Conservation (phyloP, 2,888 invertebrate species). For the Papilio gigon region DNA sequence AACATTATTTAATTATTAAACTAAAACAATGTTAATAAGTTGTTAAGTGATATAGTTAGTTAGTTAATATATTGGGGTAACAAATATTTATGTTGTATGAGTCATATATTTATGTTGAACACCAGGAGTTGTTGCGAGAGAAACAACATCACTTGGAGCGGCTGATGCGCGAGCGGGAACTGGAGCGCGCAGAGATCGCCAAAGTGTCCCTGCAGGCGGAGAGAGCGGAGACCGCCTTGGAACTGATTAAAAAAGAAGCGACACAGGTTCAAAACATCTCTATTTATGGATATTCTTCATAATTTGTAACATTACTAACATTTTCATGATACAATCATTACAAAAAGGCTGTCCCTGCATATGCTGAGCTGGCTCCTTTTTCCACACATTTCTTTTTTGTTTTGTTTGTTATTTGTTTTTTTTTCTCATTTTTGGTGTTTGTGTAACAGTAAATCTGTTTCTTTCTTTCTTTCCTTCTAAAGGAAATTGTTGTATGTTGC, state of each 20-base stretch:
- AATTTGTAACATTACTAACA: neutral
- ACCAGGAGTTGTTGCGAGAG: conserved; percentile 93
- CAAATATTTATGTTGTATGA: neutral
- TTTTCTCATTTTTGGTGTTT: too few species aligned
- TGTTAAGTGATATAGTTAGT: too few species aligned
- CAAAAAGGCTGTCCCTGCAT: too few species aligned
- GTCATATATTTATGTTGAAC: conserved; percentile 14
- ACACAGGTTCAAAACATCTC: conserved; percentile 80
- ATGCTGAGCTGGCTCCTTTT: too few species aligned
- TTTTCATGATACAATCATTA: neutral
- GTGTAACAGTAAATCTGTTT: too few species aligned
- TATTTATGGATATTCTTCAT: neutral
- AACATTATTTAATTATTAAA: neutral
- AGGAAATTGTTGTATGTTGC: too few species aligned
- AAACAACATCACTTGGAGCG: conserved; percentile 97
- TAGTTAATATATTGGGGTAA: neutral
- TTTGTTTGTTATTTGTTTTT: too few species aligned
- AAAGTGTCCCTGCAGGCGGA: conserved; percentile 91
- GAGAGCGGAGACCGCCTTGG: conserved; percentile 86
- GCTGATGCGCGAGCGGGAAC: conserved; percentile 93
- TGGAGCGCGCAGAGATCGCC: conserved; percentile 94
- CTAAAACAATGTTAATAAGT: too few species aligned
- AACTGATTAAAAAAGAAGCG: conserved; percentile 84
- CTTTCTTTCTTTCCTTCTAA: too few species aligned
- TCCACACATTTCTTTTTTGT: too few species aligned